Conservation (phyloP, 2,888 invertebrate genomes). For the Glyphotaelius pellucidus region DNA sequence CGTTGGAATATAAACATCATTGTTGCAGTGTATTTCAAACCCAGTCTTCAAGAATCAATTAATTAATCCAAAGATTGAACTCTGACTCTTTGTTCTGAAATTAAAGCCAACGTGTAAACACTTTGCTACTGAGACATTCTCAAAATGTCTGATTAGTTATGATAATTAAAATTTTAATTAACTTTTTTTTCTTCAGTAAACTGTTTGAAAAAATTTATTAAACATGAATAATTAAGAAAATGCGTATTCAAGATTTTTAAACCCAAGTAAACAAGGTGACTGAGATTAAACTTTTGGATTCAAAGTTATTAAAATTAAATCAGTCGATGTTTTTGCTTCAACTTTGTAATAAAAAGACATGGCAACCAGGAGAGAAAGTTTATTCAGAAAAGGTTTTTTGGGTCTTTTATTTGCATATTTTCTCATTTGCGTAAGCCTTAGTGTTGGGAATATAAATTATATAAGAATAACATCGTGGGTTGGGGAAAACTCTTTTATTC, state of each 20-base stretch:
- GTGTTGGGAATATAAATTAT: neutral
- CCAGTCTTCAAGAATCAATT: neutral
- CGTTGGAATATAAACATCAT: too few species aligned
- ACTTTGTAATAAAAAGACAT: slow-evolving; percentile 22
- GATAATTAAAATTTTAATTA: neutral
- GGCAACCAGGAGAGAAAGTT: slow-evolving; percentile 19
- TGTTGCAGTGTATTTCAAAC: too few species aligned
- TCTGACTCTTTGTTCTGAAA: neutral
- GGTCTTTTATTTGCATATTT: slow-evolving; percentile 21
- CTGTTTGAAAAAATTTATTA: neutral
- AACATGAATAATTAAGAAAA: neutral
- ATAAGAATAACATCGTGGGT: slow-evolving; percentile 8
- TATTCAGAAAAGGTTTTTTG: slow-evolving; percentile 19
- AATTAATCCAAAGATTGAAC: neutral
- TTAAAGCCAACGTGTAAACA: neutral
- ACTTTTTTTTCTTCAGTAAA: neutral
- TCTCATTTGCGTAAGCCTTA: slow-evolving; percentile 8
- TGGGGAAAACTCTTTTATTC: slow-evolving; percentile 24
- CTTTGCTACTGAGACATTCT: neutral
- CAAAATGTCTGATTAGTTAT: neutral
- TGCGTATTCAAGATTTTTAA: neutral
- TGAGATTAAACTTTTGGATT: slow-evolving; percentile 30
- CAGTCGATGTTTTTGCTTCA: slow-evolving; percentile 18
- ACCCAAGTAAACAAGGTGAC: neutral
- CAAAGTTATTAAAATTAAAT: slow-evolving; percentile 46